Evolutionary conservation across 1,140 invertebrate genomes (phyloP).

Genomic region (Gonatopus flavifemur): DNA sequence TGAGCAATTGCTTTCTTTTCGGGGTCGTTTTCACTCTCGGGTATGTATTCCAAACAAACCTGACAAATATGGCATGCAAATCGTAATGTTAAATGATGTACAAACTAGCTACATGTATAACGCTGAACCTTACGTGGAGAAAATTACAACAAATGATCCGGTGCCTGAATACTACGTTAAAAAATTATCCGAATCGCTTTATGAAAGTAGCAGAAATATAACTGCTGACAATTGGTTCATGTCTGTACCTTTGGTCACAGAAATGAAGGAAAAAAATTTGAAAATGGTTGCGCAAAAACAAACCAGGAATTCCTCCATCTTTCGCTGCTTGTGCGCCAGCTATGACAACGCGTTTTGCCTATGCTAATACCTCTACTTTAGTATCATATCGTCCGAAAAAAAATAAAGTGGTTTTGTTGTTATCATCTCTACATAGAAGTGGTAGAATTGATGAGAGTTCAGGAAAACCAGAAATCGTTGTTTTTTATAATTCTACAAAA

Average conservation of each 20-base stretch:
- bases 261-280: constrained; percentile 36
- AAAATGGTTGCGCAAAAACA: constrained; percentile 47
- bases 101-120: constrained; percentile 15
- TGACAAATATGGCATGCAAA: constrained; percentile 10
- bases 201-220: constrained; percentile 24
- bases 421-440: constrained; percentile 13
- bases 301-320: constrained; percentile 33
- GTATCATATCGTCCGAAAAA: constrained; percentile 35
- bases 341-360: constrained; percentile 28
- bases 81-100: constrained; percentile 11
- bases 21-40: constrained; percentile 35
- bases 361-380: constrained; percentile 26
- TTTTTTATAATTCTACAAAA: constrained; percentile 46
- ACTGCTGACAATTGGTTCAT: too few relatives aligned
- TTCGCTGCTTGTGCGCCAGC: constrained; percentile 17
- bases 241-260: too few relatives aligned
- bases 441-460: constrained; percentile 19
- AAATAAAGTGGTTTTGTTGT: constrained; percentile 31
- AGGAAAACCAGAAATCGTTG: constrained; percentile 44
- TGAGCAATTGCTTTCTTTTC: too few relatives aligned
- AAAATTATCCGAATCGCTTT: constrained; percentile 22
- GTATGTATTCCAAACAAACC: constrained; percentile 37
- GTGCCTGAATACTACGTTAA: constrained; percentile 6
- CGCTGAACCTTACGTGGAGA: constrained; percentile 15
- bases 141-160: neutral